phyloP scores from a whole-genome alignment of 2,797 vertebrate genomes.

The Acridotheres tristis region DNA sequence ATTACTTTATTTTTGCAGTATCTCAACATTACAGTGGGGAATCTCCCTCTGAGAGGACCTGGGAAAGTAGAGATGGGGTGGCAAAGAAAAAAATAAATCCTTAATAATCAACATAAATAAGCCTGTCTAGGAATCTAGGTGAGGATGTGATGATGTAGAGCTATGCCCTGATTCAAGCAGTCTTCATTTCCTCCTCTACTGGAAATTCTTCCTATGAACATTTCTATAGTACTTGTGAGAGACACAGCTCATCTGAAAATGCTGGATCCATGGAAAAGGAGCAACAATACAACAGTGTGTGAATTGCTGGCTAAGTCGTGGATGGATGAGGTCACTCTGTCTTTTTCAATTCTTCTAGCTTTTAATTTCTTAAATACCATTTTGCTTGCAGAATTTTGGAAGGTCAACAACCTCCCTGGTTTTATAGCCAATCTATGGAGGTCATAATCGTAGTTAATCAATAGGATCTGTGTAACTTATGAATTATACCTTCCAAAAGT shows the following conservation, averaged over 20 bases:
- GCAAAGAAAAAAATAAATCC: not conserved
- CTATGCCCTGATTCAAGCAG: not conserved
- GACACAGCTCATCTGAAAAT: not conserved
- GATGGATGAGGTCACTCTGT: not conserved
- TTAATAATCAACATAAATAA: not conserved
- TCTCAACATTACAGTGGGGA: not conserved
- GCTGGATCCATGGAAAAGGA: not conserved
- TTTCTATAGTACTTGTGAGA: not conserved
- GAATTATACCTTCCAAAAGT: constrained; percentile 52
- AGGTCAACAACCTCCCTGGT: constrained; percentile 11
- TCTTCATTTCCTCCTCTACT: not conserved
- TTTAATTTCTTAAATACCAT: not conserved
- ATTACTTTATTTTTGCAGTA: not conserved
- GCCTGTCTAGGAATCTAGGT: not conserved
- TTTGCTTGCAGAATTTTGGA: not conserved
- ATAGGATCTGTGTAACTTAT: constrained; percentile 30
- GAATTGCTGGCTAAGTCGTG: not conserved
- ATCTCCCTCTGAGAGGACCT: not conserved
- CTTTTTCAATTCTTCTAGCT: not conserved
- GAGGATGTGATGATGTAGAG: not conserved
- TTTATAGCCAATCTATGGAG: constrained; percentile 5
- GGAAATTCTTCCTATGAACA: not conserved
- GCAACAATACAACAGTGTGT: not conserved
- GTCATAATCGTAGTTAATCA: constrained; percentile 49
- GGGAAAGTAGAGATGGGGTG: not conserved